Percentiles rank a stretch among this genome's conserved stretches.
Conservation (phyloP, 2,797 vertebrate species). For the Jordanella pulchra region DNA sequence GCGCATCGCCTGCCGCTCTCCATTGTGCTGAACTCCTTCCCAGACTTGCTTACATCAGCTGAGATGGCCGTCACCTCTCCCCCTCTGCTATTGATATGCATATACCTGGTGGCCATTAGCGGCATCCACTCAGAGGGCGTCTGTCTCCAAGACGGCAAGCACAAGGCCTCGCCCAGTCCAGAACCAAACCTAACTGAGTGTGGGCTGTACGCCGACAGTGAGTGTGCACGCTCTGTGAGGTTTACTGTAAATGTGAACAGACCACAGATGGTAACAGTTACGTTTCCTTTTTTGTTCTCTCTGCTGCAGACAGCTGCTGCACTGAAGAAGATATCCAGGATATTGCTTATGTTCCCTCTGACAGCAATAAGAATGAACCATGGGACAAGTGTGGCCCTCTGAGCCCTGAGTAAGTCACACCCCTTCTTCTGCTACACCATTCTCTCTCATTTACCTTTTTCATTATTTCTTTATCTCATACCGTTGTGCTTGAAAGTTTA, state of each 20-base stretch:
- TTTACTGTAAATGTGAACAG: background rate
- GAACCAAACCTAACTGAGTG: constrained; percentile 79
- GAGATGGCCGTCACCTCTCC: constrained; percentile 65
- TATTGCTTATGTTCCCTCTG: constrained; percentile 58
- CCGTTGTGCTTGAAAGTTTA: no score
- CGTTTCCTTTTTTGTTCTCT: constrained; percentile 9
- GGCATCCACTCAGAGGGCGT: constrained; percentile 58
- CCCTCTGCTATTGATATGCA: constrained; percentile 54
- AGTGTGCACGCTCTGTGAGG: constrained; percentile 32
- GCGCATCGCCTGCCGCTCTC: background rate
- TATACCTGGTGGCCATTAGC: constrained; percentile 52
- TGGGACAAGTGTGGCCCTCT: constrained; percentile 81
- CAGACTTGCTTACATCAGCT: constrained; percentile 33
- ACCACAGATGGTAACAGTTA: background rate
- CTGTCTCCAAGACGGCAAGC: constrained; percentile 80
- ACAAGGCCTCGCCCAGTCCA: constrained; percentile 76
- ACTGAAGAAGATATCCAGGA: constrained; percentile 71
- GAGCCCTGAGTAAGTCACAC: constrained; percentile 68
- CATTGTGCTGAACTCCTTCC: constrained; percentile 40
- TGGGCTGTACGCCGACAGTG: constrained; percentile 79
- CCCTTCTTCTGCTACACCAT: background rate
- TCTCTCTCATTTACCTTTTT: background rate
- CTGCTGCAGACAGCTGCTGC: constrained; percentile 76
- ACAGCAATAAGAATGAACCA: constrained; percentile 59
- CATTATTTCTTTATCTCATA: background rate